These are phyloP conservation scores for Heliconius hewitsoni DNA, from an alignment of 1,140 invertebrate genomes.

Conservation along the genomic window DNA sequence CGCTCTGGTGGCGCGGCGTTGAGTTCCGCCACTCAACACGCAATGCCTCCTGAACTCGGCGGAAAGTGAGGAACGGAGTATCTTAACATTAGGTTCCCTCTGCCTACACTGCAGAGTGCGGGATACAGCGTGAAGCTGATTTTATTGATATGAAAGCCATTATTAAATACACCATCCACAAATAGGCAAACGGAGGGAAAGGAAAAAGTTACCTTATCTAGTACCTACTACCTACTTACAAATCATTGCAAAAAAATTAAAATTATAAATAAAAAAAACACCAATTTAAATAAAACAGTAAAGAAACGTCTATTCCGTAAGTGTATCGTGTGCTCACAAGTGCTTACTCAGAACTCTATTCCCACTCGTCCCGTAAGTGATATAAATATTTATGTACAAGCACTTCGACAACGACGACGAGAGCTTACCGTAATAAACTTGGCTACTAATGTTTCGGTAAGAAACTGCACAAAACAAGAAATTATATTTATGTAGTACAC, in stretches of 20 bases:
- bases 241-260: not conserved
- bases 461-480: not conserved
- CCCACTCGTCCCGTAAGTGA: conserved; percentile 31
- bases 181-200: too few species aligned
- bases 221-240: not conserved
- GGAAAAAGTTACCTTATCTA: too few species aligned
- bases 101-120: too few species aligned
- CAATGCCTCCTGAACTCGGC: too few species aligned
- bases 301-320: not conserved
- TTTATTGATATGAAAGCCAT: too few species aligned
- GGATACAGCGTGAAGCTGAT: too few species aligned
- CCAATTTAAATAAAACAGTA: not conserved
- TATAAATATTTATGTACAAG: conserved; percentile 39
- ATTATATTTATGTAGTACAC: not conserved
- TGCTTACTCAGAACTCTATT: conserved; percentile 21
- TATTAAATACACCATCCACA: too few species aligned
- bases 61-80: too few species aligned
- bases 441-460: conserved; percentile 4
- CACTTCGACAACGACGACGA: conserved; percentile 30
- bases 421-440: conserved; percentile 26
- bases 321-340: conserved; percentile 20
- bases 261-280: not conserved
- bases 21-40: too few species aligned
- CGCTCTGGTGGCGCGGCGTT: too few species aligned
- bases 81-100: too few species aligned